Conservation (phyloP, 2,888 invertebrate genomes). For the Stenolophus ochropezus region DNA sequence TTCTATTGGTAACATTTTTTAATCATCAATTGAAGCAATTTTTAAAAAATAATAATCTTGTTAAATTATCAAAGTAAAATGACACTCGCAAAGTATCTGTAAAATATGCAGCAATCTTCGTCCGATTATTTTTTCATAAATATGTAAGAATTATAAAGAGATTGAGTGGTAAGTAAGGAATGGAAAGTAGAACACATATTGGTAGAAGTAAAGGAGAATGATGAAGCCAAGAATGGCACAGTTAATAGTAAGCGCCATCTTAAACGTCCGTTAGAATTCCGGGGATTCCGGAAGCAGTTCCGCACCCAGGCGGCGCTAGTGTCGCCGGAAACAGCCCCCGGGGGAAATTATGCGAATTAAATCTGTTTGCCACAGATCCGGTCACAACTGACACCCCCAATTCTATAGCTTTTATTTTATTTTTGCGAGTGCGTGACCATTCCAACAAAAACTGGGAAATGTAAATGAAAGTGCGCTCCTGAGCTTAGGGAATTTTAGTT, state of each 20-base stretch:
- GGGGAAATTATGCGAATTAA: slow-evolving; percentile 50
- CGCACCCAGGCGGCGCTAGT: neutral
- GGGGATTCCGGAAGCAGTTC: neutral
- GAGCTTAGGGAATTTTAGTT: slow-evolving; percentile 30
- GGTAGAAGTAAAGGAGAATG: slow-evolving; percentile 15
- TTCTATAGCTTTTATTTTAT: slow-evolving; percentile 36
- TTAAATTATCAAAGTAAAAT: too few species aligned
- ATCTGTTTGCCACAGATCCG: slow-evolving; percentile 36
- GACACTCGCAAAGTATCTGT: too few species aligned
- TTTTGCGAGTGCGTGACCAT: slow-evolving; percentile 36
- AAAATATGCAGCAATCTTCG: too few species aligned
- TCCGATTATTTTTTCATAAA: too few species aligned
- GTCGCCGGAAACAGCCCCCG: slow-evolving; percentile 30
- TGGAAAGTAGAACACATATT: too few species aligned
- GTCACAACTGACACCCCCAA: slow-evolving; percentile 33
- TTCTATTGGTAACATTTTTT: too few species aligned
- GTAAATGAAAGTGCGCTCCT: slow-evolving; percentile 24
- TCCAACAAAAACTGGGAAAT: slow-evolving; percentile 29
- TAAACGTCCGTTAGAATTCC: slow-evolving; percentile 41
- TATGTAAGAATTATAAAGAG: too few species aligned
- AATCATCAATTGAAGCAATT: too few species aligned
- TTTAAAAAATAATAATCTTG: too few species aligned
- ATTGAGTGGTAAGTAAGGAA: too few species aligned
- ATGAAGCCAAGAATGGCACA: slow-evolving; percentile 1
- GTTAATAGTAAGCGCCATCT: slow-evolving; percentile 24